These are phyloP conservation scores for Eueremaeus valkanovi DNA, from an alignment of 2,888 invertebrate genomes.

Conservation along the genomic window DNA sequence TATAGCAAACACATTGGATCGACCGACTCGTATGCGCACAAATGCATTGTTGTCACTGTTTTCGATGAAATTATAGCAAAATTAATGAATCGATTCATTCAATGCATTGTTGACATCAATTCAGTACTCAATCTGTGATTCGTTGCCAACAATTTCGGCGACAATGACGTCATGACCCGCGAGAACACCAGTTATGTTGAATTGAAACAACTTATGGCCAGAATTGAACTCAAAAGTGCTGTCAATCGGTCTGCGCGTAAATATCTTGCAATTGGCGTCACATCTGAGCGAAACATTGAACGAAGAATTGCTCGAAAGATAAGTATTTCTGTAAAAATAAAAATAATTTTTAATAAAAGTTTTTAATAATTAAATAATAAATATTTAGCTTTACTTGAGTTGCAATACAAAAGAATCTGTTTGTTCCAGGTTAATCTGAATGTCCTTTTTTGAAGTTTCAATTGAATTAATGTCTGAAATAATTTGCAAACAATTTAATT, in stretches of 20 bases:
- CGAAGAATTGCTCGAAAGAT: no score
- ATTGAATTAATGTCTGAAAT: background rate
- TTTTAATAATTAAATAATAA: no score
- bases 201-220: background rate
- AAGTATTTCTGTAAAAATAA: no score
- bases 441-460: background rate
- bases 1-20: conserved; percentile 36
- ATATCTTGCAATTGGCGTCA: background rate
- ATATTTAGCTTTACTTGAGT: no score
- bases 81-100: background rate
- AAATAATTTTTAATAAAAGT: no score
- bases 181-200: background rate
- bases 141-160: background rate
- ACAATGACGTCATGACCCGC: conserved; percentile 36
- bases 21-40: conserved; percentile 62
- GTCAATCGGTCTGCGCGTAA: no score
- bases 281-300: background rate
- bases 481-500: background rate
- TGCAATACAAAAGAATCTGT: background rate
- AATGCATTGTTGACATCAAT: background rate
- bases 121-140: background rate
- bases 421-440: no score
- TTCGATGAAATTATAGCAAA: no score
- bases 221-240: background rate
- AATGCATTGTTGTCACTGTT: conserved; percentile 67